phyloP scores from a whole-genome alignment of 2,797 vertebrate species.

The Fringilla coelebs region DNA sequence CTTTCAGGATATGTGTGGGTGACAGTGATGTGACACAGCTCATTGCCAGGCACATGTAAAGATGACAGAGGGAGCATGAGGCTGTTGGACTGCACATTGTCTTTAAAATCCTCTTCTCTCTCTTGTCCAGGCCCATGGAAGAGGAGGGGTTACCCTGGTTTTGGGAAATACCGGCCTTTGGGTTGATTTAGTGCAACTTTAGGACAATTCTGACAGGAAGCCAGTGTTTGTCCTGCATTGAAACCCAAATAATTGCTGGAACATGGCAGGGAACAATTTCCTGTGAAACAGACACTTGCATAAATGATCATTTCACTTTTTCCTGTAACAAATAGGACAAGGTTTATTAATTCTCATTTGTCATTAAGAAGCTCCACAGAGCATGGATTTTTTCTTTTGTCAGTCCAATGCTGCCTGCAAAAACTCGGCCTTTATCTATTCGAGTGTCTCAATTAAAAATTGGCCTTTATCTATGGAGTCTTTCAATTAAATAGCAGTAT shows the following conservation, averaged over 20 bases:
- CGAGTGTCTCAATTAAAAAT: not conserved
- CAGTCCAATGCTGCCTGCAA: not conserved
- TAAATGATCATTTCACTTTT: not conserved
- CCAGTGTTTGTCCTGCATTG: not conserved
- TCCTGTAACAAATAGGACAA: not conserved
- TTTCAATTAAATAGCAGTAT: not conserved
- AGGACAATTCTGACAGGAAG: not conserved
- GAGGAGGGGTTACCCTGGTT: not conserved
- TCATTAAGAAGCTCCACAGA: not conserved
- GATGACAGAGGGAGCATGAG: not conserved
- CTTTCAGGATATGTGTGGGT: rapidly evolving
- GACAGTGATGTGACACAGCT: not conserved
- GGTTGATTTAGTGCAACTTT: not conserved
- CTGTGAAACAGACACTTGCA: not conserved
- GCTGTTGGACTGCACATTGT: not conserved
- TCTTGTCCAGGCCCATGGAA: rapidly evolving
- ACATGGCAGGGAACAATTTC: not conserved
- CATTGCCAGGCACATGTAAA: not conserved
- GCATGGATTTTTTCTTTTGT: conserved; percentile 13
- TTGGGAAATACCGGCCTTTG: not conserved
- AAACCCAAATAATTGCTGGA: not conserved
- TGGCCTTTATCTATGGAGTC: not conserved
- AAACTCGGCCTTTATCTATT: not conserved
- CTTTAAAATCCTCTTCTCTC: not conserved
- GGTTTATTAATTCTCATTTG: not conserved